A percentile compares a stretch with the other conserved stretches of the same genome.
These are phyloP conservation scores for Cyprinodon brontotheroides DNA, from an alignment of 2,113 vertebrate species.

Conservation along the genomic window DNA sequence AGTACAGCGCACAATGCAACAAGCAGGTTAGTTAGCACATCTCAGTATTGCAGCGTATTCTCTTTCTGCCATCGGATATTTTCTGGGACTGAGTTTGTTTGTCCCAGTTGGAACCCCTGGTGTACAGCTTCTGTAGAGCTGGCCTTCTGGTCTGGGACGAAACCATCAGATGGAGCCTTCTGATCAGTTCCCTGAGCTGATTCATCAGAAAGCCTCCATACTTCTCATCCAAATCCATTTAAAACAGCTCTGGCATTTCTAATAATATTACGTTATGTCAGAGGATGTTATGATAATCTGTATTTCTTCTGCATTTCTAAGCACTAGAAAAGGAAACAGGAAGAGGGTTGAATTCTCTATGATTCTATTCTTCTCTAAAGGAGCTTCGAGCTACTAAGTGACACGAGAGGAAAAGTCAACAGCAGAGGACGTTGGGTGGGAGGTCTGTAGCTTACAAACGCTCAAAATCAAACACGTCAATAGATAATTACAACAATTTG, in stretches of 20 bases:
- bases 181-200: conserved; percentile 3
- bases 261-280: conserved; percentile 39
- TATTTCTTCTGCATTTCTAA: conserved; percentile 47
- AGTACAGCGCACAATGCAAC: conserved; percentile 75
- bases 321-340: conserved; percentile 24
- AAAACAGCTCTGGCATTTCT: neutral
- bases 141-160: neutral
- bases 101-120: neutral
- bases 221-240: neutral
- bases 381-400: conserved; percentile 27
- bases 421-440: conserved; percentile 8
- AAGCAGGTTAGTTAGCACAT: conserved; percentile 73
- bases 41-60: conserved; percentile 41
- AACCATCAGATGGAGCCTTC: conserved; percentile 12
- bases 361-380: conserved; percentile 50
- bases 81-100: conserved; percentile 10
- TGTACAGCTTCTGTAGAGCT: neutral
- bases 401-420: conserved; percentile 40
- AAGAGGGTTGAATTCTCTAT: conserved; percentile 25
- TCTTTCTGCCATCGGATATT: neutral
- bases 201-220: conserved; percentile 4
- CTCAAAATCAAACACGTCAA: conserved; percentile 48
- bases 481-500: conserved; percentile 40
- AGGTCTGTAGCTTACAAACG: conserved; percentile 17
- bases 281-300: conserved; percentile 29